Conservation (phyloP, 2,797 vertebrate species). For the Fringilla coelebs region DNA sequence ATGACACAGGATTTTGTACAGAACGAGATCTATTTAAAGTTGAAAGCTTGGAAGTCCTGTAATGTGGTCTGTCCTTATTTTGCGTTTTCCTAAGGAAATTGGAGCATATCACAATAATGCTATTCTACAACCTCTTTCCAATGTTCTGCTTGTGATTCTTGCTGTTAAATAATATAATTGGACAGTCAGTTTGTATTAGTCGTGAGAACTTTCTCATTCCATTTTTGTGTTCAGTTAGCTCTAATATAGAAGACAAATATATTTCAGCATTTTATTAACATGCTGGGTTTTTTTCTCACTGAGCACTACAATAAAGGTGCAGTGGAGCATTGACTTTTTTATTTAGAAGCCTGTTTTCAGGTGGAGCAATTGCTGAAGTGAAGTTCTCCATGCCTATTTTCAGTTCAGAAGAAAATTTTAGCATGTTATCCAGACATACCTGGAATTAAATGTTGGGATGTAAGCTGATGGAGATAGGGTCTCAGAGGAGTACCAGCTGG, state of each 20-base stretch:
- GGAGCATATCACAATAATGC: not conserved
- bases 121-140: not conserved
- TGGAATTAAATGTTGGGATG: not conserved
- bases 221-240: not conserved
- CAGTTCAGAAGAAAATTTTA: not conserved
- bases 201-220: not conserved
- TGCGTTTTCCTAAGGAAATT: not conserved
- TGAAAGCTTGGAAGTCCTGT: not conserved
- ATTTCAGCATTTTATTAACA: not conserved
- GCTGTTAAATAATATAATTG: not conserved
- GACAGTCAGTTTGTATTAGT: not conserved
- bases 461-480: not conserved
- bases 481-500: not conserved
- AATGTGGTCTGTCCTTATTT: not conserved
- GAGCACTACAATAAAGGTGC: not conserved
- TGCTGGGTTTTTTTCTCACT: not conserved
- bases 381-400: not conserved
- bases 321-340: not conserved
- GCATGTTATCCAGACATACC: not conserved
- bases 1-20: not conserved
- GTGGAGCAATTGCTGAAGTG: not conserved
- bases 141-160: not conserved
- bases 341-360: not conserved
- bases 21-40: not conserved
- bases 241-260: not conserved